A percentile compares a stretch with the other conserved stretches of the same genome.
Evolutionary conservation across 2,113 vertebrate species (phyloP).

Genomic region (Odobenus rosmarus): DNA sequence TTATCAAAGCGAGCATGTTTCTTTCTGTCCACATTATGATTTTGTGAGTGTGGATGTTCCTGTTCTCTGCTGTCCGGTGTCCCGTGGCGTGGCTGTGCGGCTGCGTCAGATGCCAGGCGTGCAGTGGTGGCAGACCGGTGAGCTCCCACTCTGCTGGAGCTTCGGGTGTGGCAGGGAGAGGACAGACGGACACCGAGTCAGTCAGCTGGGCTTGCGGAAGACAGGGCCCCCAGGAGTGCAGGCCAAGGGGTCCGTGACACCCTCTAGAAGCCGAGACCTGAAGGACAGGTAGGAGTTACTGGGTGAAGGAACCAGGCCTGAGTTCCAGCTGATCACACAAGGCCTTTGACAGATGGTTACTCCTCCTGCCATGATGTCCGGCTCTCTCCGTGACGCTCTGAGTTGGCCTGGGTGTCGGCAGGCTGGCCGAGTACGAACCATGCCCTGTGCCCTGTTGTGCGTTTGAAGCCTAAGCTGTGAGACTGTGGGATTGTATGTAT

Average conservation of each 20-base stretch:
- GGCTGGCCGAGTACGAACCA: fast-evolving
- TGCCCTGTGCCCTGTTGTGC: fast-evolving
- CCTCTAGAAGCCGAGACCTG: not conserved
- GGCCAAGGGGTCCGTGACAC: not conserved
- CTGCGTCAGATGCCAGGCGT: fast-evolving
- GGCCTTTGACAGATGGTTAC: not conserved
- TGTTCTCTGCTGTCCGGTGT: fast-evolving
- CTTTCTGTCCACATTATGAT: fast-evolving
- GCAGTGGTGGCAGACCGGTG: not conserved
- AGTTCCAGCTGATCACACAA: fast-evolving
- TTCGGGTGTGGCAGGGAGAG: not conserved
- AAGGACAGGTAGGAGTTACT: not conserved
- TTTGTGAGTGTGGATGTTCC: fast-evolving
- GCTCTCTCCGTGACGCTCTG: not conserved
- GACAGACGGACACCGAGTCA: not conserved
- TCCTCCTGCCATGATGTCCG: fast-evolving
- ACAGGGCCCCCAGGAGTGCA: not conserved
- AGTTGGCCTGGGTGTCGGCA: not conserved
- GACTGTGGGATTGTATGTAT: too few relatives aligned
- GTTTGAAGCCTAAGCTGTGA: not conserved
- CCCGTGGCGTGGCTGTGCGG: fast-evolving
- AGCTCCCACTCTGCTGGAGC: fast-evolving
- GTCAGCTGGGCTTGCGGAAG: not conserved
- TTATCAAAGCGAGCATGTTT: not conserved
- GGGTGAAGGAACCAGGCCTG: fast-evolving